These are phyloP conservation scores for Antheraea assamensis DNA, from an alignment of 2,888 invertebrate genomes.

Conservation along the genomic window DNA sequence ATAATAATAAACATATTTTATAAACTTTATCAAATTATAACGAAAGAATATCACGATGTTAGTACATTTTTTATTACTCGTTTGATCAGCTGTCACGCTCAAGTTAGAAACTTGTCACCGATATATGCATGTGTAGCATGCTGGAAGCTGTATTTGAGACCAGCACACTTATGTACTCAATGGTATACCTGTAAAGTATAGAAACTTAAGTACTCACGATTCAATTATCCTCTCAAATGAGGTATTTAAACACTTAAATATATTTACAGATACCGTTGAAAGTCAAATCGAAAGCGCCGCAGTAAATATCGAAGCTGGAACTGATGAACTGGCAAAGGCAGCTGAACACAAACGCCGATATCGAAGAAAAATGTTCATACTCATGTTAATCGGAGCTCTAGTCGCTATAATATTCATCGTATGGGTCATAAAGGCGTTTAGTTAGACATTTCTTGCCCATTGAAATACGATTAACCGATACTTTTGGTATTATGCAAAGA, in stretches of 20 bases:
- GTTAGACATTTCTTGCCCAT: slow-evolving; percentile 50
- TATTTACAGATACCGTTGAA: slow-evolving; percentile 89
- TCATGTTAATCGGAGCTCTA: slow-evolving; percentile 85
- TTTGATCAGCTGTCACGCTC: no score
- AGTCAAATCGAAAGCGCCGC: slow-evolving; percentile 89
- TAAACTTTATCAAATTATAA: no score
- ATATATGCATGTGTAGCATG: no score
- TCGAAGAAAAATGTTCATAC: slow-evolving; percentile 87
- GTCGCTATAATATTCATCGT: slow-evolving; percentile 86
- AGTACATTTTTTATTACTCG: no score
- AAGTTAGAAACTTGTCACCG: no score
- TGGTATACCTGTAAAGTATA: no score
- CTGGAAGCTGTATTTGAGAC: no score
- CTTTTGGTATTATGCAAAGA: background rate
- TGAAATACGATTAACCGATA: background rate
- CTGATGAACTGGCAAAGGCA: slow-evolving; percentile 90
- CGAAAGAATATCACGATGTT: no score
- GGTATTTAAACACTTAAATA: background rate
- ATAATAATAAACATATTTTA: no score
- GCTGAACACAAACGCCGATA: slow-evolving; percentile 88
- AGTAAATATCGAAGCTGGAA: slow-evolving; percentile 89
- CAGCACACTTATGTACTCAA: no score
- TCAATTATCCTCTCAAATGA: no score
- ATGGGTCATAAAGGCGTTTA: slow-evolving; percentile 84
- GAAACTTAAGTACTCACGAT: no score